Base-by-base conservation (phyloP, 1,140 invertebrate species). In the Heliothis subflexa region DNA sequence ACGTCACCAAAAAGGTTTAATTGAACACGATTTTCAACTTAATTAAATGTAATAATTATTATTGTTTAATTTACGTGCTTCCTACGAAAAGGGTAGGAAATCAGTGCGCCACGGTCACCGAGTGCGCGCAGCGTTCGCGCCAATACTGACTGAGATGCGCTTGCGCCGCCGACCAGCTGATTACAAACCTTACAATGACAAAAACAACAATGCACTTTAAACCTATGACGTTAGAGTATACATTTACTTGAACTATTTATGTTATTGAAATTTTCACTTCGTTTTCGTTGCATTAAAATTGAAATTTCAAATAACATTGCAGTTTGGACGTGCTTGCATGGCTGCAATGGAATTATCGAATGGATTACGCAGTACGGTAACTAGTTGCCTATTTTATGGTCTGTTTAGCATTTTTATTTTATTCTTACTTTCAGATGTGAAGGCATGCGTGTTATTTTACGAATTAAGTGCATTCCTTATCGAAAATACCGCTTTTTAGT, bases 61-160 rank as follows among this genome's bases (percentile, higher is more conserved):
- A 57, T 72, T 55, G 18, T 12, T 72, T 12, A 16, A 13, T 64
- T 64, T 76, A 28, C 62, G 78, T 81, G 78, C 61, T 47, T 57
- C 21, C 73, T 47, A 74, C 55, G 16, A 73, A 85, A 84, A 81
- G 78, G 78, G 81, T 78, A 81, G 81, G 71, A 86, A 86, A 86
- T 85, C 74, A 75, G 61, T 75, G 62, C 50, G 80, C 76, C 50
- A 57, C 78, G 64, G 64, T 71, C 83, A 85, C 80, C 81, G 75
- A 86, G 86, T 85, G 84, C 84, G 84, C 86, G 80, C 89, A 78
- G 79, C 79, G 85, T 89, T 86, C 87, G 87, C 86, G 86, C 87
- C 85, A 86, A 88, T 81, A 90, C 88, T 75, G 88, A 89, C 87
- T 45, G 25, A 86, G 84, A 86, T 85, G 83, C 66, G 76, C 75